Conservation (phyloP, 1,140 invertebrate genomes). For the Mesaphorura yosii region DNA sequence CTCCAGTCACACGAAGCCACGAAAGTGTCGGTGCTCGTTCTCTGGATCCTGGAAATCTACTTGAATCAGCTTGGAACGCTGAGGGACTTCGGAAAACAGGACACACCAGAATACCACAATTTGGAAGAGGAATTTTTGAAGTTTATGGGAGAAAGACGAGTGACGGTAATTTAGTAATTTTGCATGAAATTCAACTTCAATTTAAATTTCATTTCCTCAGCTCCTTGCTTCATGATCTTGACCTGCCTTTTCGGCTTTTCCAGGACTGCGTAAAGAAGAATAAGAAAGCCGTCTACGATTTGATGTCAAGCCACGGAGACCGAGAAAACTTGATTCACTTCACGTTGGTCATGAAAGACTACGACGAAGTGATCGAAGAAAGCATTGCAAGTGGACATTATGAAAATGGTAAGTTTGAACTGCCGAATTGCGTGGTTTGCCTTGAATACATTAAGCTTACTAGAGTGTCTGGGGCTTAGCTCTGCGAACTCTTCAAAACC, state of each 20-base stretch:
- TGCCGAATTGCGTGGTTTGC: background rate
- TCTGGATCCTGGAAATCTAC: conserved; percentile 88
- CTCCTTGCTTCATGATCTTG: background rate
- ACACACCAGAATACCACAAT: conserved; percentile 44
- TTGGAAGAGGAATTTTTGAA: conserved; percentile 63
- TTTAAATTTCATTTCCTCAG: conserved; percentile 9
- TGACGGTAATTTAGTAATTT: conserved; percentile 28
- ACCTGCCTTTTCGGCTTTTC: no score
- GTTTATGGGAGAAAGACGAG: conserved; percentile 33
- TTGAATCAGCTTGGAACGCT: conserved; percentile 69
- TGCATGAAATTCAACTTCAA: background rate
- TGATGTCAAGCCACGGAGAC: conserved; percentile 87
- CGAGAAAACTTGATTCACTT: conserved; percentile 74
- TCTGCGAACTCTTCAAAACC: conserved; percentile 22
- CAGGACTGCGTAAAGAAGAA: conserved; percentile 62
- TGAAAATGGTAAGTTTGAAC: conserved; percentile 28
- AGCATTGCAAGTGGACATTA: conserved; percentile 58
- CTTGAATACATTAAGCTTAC: background rate
- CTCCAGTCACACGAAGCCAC: conserved; percentile 53
- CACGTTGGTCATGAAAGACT: conserved; percentile 77
- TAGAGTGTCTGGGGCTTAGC: conserved; percentile 10
- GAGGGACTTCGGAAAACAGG: conserved; percentile 46
- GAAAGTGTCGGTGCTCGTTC: conserved; percentile 78
- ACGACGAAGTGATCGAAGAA: conserved; percentile 76
- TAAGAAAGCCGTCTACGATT: conserved; percentile 66